Evolutionary conservation across 2,888 invertebrate species (phyloP).

Genomic region (Tetragonisca angustula): DNA sequence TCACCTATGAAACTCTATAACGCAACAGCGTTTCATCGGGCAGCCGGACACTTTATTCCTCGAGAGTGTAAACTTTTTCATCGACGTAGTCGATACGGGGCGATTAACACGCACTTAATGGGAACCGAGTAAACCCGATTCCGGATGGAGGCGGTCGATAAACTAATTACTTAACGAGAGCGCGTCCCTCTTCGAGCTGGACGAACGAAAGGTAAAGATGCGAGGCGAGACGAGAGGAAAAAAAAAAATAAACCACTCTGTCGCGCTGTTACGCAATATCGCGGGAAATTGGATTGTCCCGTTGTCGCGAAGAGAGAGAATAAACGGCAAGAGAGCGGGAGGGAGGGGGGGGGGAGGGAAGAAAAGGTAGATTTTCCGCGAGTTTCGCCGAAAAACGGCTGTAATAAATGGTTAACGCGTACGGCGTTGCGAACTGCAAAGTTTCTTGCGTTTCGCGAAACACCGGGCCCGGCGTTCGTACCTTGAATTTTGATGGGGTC

Average conservation of each 20-base stretch:
- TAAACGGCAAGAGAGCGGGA: background rate
- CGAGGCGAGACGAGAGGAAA: background rate
- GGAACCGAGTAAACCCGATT: constrained; percentile 37
- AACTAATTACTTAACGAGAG: constrained; percentile 72
- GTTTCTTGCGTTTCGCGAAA: background rate
- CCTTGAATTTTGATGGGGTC: background rate
- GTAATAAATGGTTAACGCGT: background rate
- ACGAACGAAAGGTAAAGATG: constrained; percentile 8
- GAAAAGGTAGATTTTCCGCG: background rate
- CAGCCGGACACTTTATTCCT: constrained; percentile 12
- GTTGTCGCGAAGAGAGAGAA: constrained; percentile 48
- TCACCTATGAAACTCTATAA: constrained; percentile 21
- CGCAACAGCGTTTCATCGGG: constrained; percentile 10
- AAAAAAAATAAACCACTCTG: constrained; percentile 73
- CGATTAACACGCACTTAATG: constrained; percentile 43
- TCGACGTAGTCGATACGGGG: background rate
- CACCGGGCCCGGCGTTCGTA: background rate
- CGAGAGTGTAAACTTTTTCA: constrained; percentile 12
- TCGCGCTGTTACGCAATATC: constrained; percentile 65
- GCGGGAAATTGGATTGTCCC: constrained; percentile 69
- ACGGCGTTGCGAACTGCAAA: no score
- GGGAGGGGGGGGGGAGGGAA: background rate
- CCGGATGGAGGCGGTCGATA: constrained; percentile 43
- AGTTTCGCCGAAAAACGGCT: background rate
- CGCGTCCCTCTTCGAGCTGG: constrained; percentile 7